Base-by-base conservation (phyloP, 2,888 invertebrate species). In the Nymphalis urticae region DNA sequence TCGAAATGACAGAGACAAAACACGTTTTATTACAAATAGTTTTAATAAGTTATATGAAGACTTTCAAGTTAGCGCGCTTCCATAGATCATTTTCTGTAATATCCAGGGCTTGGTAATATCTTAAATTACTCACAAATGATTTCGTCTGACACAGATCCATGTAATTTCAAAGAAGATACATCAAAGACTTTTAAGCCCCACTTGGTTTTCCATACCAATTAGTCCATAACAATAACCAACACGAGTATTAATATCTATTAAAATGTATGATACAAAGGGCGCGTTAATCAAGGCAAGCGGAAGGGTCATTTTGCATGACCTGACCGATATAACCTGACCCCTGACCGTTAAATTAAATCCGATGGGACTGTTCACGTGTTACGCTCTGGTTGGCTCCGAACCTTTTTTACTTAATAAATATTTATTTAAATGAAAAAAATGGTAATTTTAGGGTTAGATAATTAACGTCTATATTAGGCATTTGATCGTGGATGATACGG, bases 241-340 rank as follows among this genome's bases (percentile, higher is more conserved):
- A 60, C 62, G 60, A 58, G 69, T 79, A 80, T 82, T 83, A 80
- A 83, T 85, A 82, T 80, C 78, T 79, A 81, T 84, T 82, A 82
- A 83, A 80, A 80, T 80, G 77, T 76, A 76, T 76, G 75, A 75
- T 81, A 82, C 82, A 83, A 82, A 83, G 80, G 81, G 79, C 80
- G 81, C 77, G 79, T 84, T 87, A 86, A 89, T 87, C 85, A 86
- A 85, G 80, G 82, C 78, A 79, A 81, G 79, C 81, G 84, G 81
- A 85, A 85, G 85, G 88, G 85, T 84, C 84, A 79, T 72, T 72
- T 66, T 70, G 68, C 61, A 62, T 60, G 59, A 32, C 56, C 48
- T 48, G 64, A n/a, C 87, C 82, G 85, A 68, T 70, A 53, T 77
- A 77, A 65, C 54, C 63, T 73, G 85, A 80, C 62, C 80, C 75